Base-by-base conservation (phyloP, 2,113 vertebrate species). In the Corythornis vintsioides region DNA sequence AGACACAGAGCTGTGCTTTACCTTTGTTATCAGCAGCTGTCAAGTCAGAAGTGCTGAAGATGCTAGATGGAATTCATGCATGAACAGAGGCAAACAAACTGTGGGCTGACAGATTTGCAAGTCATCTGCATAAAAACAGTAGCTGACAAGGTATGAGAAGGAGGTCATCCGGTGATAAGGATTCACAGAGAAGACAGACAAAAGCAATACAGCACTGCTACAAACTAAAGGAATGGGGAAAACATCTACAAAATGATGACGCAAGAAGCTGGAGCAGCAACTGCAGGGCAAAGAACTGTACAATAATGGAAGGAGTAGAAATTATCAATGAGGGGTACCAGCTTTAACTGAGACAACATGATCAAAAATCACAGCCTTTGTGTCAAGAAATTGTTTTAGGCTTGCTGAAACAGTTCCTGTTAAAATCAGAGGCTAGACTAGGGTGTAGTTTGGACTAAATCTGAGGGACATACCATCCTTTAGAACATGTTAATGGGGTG, bases 21-120 rank as follows among this genome's bases (percentile, higher is more conserved):
- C 80, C 61, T 86, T 76, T 89, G 71, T 96, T 95, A 96, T 85
- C 92, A 87, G 65, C 31, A 47, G 66, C 83, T 93, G 94, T 85
- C 92, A 89, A 73, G 86, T 10, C 86, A 90, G 48, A 47, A 95
- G 18, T 15, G 60, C 77, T 76, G 59, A 63, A 76, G 86, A 70
- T 50, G 56, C 2, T 11, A 81, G 77, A 86, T 90, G 74, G 93
- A 92, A 92, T 2, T 28, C 53, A 9, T 3, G 42, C 47, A 50
- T 70, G 83, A 88, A 55, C 38, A 87, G 40, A 78, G 73, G 65
- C 50, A 89, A 93, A 93, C 83, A 84, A 75, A 82, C 31, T 1
- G 1, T 0, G 25, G n/a, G 53, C 50, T 89, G 70, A 87, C 10
- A n/a, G 59, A 73, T 91, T 77, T 87, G 78, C 50, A 90, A 76